phyloP scores from a whole-genome alignment of 30 jellyfish, hydroid and myxozoan genomes.

The Chironex yamaguchii region DNA sequence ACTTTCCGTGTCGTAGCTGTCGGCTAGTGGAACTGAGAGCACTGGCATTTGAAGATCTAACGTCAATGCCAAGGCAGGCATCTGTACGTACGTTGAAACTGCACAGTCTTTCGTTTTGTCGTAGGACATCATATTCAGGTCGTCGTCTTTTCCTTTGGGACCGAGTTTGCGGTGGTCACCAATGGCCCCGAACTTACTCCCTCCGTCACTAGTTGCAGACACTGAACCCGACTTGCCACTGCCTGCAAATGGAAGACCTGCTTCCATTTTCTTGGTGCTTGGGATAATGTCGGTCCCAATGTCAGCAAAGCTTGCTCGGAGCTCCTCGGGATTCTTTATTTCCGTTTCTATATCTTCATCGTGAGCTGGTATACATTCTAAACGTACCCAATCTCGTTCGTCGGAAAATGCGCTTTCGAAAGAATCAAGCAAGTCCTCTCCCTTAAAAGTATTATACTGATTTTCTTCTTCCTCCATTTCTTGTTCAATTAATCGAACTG shows the following conservation, averaged over 20 bases:
- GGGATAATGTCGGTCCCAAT: slow-evolving; percentile 63
- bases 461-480: slow-evolving; percentile 91
- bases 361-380: slow-evolving; percentile 51
- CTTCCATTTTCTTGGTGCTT: background rate
- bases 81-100: background rate
- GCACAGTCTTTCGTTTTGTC: slow-evolving; percentile 31
- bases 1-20: slow-evolving; percentile 63
- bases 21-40: slow-evolving; percentile 47
- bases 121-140: slow-evolving; percentile 5
- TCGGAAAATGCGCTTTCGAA: slow-evolving; percentile 41
- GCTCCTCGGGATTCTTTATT: slow-evolving; percentile 55
- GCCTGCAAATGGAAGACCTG: background rate
- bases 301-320: slow-evolving; percentile 79
- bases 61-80: background rate
- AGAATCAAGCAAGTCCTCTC: slow-evolving; percentile 62
- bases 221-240: slow-evolving; percentile 14
- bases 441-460: slow-evolving; percentile 49
- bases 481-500: slow-evolving; percentile 85
- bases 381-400: slow-evolving; percentile 57
- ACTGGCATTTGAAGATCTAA: background rate
- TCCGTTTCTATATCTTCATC: slow-evolving; percentile 16
- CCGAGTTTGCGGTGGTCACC: slow-evolving; percentile 88
- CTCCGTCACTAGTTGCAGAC: slow-evolving; percentile 4
- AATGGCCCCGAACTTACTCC: slow-evolving; percentile 87
- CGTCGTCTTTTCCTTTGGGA: slow-evolving; percentile 7